These are phyloP conservation scores for Drosophila nannoptera DNA, from an alignment of 1,140 invertebrate species.

Conservation along the genomic window DNA sequence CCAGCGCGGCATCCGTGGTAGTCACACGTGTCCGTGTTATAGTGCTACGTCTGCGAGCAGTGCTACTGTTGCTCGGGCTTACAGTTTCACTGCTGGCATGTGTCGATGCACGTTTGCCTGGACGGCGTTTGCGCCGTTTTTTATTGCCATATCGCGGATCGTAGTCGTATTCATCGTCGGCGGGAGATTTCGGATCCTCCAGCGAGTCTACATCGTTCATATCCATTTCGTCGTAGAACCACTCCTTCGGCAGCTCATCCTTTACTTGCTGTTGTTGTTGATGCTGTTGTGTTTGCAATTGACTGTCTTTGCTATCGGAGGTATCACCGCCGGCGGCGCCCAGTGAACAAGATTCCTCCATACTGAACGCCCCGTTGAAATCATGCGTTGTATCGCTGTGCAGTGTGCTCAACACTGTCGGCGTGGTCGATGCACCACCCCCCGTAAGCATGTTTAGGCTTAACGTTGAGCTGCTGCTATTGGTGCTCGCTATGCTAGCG, in stretches of 20 bases:
- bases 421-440: conserved; percentile 55
- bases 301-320: conserved; percentile 78
- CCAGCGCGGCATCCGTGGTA: conserved; percentile 60
- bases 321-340: conserved; percentile 77
- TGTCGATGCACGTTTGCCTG: conserved; percentile 55
- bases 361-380: conserved; percentile 71
- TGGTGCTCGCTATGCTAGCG: conserved; percentile 26
- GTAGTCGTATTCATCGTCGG: conserved; percentile 97
- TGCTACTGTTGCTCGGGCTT: conserved; percentile 31
- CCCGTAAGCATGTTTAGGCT: conserved; percentile 62
- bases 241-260: conserved; percentile 82
- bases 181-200: conserved; percentile 94
- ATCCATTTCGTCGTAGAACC: conserved; percentile 93
- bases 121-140: conserved; percentile 72
- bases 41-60: conserved; percentile 54
- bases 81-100: conserved; percentile 32
- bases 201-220: conserved; percentile 94
- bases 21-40: conserved; percentile 54
- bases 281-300: conserved; percentile 64
- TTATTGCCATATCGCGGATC: conserved; percentile 83
- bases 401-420: conserved; percentile 49
- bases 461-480: conserved; percentile 41
- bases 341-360: conserved; percentile 75
- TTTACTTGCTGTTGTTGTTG: conserved; percentile 57
- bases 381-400: conserved; percentile 66